Evolutionary conservation across 2,797 vertebrate species (phyloP), one percentile per base, ranked within the genome.

Genomic region (Syngnathus acus): DNA sequence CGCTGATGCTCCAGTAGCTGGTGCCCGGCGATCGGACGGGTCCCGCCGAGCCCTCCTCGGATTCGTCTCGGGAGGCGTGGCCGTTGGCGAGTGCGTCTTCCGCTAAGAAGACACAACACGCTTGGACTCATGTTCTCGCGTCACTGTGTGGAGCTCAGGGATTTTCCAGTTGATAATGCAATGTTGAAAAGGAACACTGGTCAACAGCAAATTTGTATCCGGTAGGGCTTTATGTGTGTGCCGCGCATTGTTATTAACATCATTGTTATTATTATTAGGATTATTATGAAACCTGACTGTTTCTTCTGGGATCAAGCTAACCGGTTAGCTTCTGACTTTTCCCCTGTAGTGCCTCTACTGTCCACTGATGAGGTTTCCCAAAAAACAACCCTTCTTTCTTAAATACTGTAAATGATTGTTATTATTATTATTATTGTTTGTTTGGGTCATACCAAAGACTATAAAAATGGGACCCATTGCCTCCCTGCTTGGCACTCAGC

Each of bases 1-100:
- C 88, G 0, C 80, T 90, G 72, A 86, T 88, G 76, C 87, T 90
- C 91, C 90, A 91, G 76, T 92, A 92, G 75, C 84, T 90, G 60
- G 90, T 92, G 61, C 84, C 83, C 5, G 85, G 84, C 39, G 91
- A 90, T 51, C 72, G 66, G 62, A 75, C 78, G 9, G 85, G 72
- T 66, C 67, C n/a, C 21, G 58, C 73, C 62, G 63, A 48, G 51
- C 64, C 77, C 0, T 79, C 69, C 61, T 79, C 78, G 0, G 77
- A 69, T 2, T 81, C 54, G 5, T 32, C 77, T 32, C 87, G 84
- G 45, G 72, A 83, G 3, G 61, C 65, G 13, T 91, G 87, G 60
- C 90, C 90, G 5, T 92, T 92, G 50, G 80, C 83, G 16, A 90
- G 65, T 45, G 64, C 72, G 4, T 89, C 86, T 37, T 86, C 86